A percentile compares a stretch with the other conserved stretches of the same genome.
Conservation (phyloP, 2,888 invertebrate genomes). For the Idaea straminata region DNA sequence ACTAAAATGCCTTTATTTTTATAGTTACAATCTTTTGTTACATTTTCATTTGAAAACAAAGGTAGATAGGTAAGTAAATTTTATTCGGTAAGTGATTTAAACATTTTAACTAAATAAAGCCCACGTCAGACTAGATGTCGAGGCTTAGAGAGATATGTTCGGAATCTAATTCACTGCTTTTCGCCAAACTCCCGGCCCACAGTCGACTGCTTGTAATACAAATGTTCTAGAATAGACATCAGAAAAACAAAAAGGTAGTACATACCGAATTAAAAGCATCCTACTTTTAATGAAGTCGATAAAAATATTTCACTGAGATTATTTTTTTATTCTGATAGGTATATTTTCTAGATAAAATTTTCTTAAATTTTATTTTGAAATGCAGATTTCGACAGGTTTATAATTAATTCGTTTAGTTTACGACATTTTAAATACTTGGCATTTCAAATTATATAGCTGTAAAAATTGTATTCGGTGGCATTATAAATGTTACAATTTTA, state of each 20-base stretch:
- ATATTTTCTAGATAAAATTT: not conserved
- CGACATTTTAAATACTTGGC: not conserved
- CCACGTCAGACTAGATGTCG: constrained; percentile 46
- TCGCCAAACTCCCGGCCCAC: constrained; percentile 34
- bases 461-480: not conserved
- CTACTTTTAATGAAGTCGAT: not conserved
- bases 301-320: not conserved
- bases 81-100: constrained; percentile 11
- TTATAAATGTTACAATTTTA: not conserved
- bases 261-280: not conserved
- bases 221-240: not conserved
- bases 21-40: not conserved
- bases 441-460: not conserved
- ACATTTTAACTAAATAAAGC: constrained; percentile 29
- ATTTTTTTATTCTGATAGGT: not conserved
- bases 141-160: constrained; percentile 56
- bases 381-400: not conserved
- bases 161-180: constrained; percentile 53
- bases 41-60: not conserved
- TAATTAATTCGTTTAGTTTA: not conserved
- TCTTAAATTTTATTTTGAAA: not conserved
- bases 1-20: not conserved
- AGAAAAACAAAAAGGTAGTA: not conserved
- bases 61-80: not conserved
- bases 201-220: constrained; percentile 26